phyloP scores from a whole-genome alignment of 2,797 vertebrate species.

The Bryconaethiops microstoma region DNA sequence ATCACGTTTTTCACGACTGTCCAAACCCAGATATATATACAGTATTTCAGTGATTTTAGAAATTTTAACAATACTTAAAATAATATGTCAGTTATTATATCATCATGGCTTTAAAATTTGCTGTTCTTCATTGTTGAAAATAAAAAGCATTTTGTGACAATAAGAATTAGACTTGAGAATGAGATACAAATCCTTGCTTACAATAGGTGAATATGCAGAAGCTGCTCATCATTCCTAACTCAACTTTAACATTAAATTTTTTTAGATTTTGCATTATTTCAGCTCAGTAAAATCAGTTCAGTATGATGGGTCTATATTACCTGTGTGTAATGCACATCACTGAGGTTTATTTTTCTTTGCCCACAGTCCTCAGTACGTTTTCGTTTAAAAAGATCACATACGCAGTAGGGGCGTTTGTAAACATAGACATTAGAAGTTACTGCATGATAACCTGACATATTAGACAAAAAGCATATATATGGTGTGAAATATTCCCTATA shows the following conservation, averaged over 20 bases:
- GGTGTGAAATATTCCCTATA: too few relatives aligned
- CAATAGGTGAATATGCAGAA: slow-evolving; percentile 13
- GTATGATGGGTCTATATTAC: slow-evolving; percentile 6
- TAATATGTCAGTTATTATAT: background rate
- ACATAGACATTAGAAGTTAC: background rate
- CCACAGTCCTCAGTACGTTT: background rate
- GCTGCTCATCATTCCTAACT: slow-evolving; percentile 2
- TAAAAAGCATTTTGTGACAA: background rate
- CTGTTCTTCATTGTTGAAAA: slow-evolving; percentile 5
- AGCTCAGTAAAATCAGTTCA: background rate
- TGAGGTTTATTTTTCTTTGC: background rate
- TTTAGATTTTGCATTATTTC: background rate
- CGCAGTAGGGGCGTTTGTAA: background rate
- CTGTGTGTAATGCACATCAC: background rate
- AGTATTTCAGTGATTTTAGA: background rate
- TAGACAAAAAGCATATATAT: too few relatives aligned
- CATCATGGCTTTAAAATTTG: background rate
- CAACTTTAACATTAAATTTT: slow-evolving; percentile 13
- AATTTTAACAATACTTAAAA: background rate
- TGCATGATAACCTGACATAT: too few relatives aligned
- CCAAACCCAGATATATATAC: background rate
- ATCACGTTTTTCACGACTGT: slow-evolving; percentile 1
- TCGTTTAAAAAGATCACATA: background rate
- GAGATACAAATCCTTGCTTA: slow-evolving; percentile 15
- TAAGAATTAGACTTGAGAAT: background rate